Conservation (phyloP, 2,888 invertebrate genomes). For the Drosophila peninsularis region DNA sequence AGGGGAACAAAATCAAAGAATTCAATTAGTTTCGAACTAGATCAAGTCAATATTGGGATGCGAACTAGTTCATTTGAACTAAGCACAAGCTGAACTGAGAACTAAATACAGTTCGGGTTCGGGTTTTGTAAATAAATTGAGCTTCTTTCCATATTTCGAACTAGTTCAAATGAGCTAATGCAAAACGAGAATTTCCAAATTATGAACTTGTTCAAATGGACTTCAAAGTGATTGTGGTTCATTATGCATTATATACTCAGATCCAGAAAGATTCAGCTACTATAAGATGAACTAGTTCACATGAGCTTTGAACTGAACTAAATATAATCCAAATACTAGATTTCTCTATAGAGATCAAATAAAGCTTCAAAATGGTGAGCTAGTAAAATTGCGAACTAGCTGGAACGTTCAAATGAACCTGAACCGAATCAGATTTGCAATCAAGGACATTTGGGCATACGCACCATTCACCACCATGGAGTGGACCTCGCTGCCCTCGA, state of each 20-base stretch:
- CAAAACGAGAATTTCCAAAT: too few relatives aligned
- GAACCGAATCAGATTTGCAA: not conserved
- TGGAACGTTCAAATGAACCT: not conserved
- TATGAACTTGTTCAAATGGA: not conserved
- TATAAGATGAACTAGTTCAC: not conserved
- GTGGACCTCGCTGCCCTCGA: constrained; percentile 90
- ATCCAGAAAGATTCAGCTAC: too few relatives aligned
- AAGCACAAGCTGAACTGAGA: too few relatives aligned
- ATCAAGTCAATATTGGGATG: not conserved
- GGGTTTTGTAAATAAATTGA: too few relatives aligned
- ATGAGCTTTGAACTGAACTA: not conserved
- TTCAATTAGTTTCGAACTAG: not conserved
- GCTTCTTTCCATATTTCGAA: not conserved
- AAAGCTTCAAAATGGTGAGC: not conserved
- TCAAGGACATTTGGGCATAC: constrained; percentile 10
- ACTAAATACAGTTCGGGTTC: too few relatives aligned
- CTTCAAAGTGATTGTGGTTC: too few relatives aligned
- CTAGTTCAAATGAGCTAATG: constrained; percentile 1
- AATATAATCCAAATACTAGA: not conserved
- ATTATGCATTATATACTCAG: too few relatives aligned
- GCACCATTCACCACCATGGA: constrained; percentile 88
- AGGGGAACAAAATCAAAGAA: too few relatives aligned
- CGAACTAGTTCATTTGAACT: constrained; percentile 2
- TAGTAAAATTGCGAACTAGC: not conserved
- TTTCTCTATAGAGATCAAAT: not conserved